Evolutionary conservation across 2,113 vertebrate genomes (phyloP).

Genomic region (Polypterus bichir): DNA sequence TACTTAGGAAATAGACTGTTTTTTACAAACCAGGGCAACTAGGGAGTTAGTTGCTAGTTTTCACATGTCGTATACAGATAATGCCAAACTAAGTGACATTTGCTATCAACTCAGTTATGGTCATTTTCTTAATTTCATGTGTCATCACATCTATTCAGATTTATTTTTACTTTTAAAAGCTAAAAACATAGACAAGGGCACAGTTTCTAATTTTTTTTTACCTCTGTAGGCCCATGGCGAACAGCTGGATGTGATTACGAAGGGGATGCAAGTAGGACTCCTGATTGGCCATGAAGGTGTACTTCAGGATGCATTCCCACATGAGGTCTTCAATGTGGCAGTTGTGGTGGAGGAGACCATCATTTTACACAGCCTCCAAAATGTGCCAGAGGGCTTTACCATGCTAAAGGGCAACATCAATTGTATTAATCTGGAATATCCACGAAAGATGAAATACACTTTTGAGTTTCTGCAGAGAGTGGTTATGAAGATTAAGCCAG

Average conservation of each 20-base stretch:
- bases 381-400: constrained; percentile 13
- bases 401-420: constrained; percentile 15
- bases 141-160: too few relatives aligned
- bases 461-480: constrained; percentile 14
- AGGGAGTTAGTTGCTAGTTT: too few relatives aligned
- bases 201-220: neutral
- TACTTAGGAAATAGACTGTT: too few relatives aligned
- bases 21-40: too few relatives aligned
- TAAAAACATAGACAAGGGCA: too few relatives aligned
- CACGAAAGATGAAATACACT: constrained; percentile 1
- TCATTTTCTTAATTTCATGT: too few relatives aligned
- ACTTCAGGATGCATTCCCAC: constrained; percentile 15
- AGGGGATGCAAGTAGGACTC: constrained; percentile 10
- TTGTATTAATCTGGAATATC: constrained; percentile 18
- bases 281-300: constrained; percentile 18
- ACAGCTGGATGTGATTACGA: constrained; percentile 14
- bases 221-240: constrained; percentile 14
- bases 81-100: too few relatives aligned
- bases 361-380: constrained; percentile 8
- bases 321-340: constrained; percentile 11
- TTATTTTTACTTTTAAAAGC: too few relatives aligned
- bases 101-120: too few relatives aligned
- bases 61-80: too few relatives aligned
- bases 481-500: constrained; percentile 11
- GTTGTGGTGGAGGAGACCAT: constrained; percentile 14